Conservation (phyloP, 2,888 invertebrate genomes). For the Vesta saturnalis region DNA sequence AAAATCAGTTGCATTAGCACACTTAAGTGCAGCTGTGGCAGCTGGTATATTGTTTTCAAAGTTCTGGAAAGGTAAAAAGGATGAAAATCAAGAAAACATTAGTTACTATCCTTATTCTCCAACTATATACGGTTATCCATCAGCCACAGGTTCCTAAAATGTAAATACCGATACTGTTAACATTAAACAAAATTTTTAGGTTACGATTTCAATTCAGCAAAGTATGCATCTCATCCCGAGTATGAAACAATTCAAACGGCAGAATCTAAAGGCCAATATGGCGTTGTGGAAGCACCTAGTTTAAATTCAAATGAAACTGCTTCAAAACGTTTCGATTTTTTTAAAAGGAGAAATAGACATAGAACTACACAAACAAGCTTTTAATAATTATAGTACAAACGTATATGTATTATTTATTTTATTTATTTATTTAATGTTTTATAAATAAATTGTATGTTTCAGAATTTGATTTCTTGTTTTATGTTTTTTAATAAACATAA, state of each 20-base stretch:
- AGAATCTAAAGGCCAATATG: slow-evolving; percentile 43
- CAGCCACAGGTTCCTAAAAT: slow-evolving; percentile 47
- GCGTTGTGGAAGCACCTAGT: slow-evolving; percentile 43
- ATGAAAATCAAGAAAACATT: neutral
- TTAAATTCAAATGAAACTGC: slow-evolving; percentile 34
- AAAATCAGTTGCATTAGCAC: slow-evolving; percentile 76
- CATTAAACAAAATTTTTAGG: neutral
- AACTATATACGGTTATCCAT: slow-evolving; percentile 48
- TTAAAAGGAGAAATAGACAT: neutral
- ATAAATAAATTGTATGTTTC: too few relatives aligned
- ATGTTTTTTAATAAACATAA: too few relatives aligned
- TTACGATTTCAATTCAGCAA: neutral
- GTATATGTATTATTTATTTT: neutral
- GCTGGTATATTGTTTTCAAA: slow-evolving; percentile 62
- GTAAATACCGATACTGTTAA: too few relatives aligned
- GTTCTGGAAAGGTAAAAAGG: slow-evolving; percentile 20
- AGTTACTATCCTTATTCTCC: neutral
- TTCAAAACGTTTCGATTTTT: neutral
- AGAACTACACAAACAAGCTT: neutral
- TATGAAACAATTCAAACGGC: slow-evolving; percentile 25
- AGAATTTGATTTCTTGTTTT: too few relatives aligned
- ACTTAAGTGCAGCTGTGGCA: slow-evolving; percentile 73
- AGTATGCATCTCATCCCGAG: slow-evolving; percentile 18
- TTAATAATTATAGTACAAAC: neutral
- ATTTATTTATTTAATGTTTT: neutral